Evolutionary conservation across 2,888 invertebrate genomes (phyloP).

Genomic region (Luperina nickerlii): DNA sequence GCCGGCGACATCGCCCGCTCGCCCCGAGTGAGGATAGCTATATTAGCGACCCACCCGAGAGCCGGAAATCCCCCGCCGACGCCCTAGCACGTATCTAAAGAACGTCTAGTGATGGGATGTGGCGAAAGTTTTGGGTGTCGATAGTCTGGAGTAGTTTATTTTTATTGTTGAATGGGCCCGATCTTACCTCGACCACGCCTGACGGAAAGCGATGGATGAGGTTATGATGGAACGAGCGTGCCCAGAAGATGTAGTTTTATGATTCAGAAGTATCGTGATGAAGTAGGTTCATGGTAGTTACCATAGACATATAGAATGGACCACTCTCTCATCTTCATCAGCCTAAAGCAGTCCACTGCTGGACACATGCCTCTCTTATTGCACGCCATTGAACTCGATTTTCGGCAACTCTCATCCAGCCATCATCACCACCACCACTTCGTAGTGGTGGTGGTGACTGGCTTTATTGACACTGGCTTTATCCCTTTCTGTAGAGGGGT

Average conservation of each 20-base stretch:
- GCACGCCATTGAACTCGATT: too few relatives aligned
- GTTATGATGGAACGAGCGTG: background rate
- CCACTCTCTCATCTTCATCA: background rate
- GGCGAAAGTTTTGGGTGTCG: conserved; percentile 37
- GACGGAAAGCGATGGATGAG: background rate
- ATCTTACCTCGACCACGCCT: background rate
- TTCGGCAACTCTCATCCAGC: too few relatives aligned
- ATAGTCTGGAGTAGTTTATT: conserved; percentile 28
- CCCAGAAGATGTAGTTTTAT: background rate
- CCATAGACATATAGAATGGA: background rate
- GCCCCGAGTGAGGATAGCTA: conserved; percentile 81
- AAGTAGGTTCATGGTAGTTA: background rate
- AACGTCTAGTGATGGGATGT: conserved; percentile 72
- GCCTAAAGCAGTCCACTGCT: too few relatives aligned
- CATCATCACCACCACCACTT: too few relatives aligned
- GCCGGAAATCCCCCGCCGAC: conserved; percentile 79
- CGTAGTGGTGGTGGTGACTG: too few relatives aligned
- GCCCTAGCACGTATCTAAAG: conserved; percentile 76
- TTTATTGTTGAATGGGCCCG: background rate
- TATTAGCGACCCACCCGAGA: conserved; percentile 82
- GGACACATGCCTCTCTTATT: too few relatives aligned
- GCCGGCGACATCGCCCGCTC: conserved; percentile 74
- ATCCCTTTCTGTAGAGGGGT: too few relatives aligned
- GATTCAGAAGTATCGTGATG: background rate
- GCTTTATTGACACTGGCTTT: too few relatives aligned